A percentile compares a stretch with the other conserved stretches of the same genome.
phyloP scores from a whole-genome alignment of 2,888 invertebrate species.

The Phortica okadai region DNA sequence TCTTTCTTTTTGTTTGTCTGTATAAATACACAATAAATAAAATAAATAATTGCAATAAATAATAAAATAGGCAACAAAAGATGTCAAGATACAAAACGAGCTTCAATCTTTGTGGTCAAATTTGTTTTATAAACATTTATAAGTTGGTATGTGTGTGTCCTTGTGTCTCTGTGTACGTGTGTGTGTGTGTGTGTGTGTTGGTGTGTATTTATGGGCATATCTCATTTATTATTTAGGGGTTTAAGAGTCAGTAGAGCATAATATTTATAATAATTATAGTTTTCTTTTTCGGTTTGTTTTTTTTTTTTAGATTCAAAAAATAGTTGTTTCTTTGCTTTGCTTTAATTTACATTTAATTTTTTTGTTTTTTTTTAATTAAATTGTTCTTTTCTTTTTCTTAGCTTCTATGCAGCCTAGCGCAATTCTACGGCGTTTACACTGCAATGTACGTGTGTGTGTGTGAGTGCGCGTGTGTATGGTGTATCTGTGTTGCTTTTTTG shows the following conservation, averaged over 20 bases:
- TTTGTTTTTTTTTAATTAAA: constrained; percentile 26
- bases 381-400: constrained; percentile 14
- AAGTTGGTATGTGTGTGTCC: background rate
- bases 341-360: constrained; percentile 23
- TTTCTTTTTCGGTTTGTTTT: constrained; percentile 18
- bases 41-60: constrained; percentile 61
- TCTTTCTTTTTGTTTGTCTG: constrained; percentile 37
- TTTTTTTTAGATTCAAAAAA: constrained; percentile 19
- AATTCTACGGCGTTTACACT: constrained; percentile 32
- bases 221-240: constrained; percentile 5
- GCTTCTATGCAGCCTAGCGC: constrained; percentile 1
- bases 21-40: constrained; percentile 62
- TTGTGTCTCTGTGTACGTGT: constrained; percentile 1
- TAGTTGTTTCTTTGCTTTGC: constrained; percentile 19
- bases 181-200: constrained; percentile 14
- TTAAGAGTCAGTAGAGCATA: constrained; percentile 26
- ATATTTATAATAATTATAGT: constrained; percentile 30
- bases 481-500: background rate
- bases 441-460: constrained; percentile 15
- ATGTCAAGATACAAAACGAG: constrained; percentile 11
- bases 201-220: constrained; percentile 14
- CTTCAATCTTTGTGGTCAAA: background rate
- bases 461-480: background rate
- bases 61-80: constrained; percentile 61
- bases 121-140: background rate